Conservation (phyloP, 2,113 vertebrate species). For the Ardeotis arabs region DNA sequence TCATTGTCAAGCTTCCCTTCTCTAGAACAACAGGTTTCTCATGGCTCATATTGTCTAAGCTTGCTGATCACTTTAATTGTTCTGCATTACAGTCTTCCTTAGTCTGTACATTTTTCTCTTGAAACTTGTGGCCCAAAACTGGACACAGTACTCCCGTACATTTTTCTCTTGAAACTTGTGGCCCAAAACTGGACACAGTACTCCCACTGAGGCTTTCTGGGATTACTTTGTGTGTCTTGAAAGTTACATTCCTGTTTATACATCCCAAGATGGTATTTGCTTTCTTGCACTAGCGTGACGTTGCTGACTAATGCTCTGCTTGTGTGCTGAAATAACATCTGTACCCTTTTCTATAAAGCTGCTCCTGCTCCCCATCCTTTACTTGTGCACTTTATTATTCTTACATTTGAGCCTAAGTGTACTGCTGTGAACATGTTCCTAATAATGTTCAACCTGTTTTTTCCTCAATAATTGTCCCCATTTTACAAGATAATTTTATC, state of each 20-base stretch:
- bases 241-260: not conserved
- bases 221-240: not conserved
- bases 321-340: not conserved
- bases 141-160: not conserved
- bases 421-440: not conserved
- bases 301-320: not conserved
- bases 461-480: not conserved
- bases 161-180: not conserved
- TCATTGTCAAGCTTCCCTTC: not conserved
- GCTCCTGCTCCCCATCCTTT: not conserved
- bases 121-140: not conserved
- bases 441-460: not conserved
- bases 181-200: not conserved
- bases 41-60: not conserved
- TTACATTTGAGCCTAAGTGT: not conserved
- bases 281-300: not conserved
- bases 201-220: not conserved
- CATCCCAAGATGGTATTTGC: not conserved
- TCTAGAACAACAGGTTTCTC: not conserved
- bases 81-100: not conserved
- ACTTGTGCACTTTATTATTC: not conserved
- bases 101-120: not conserved
- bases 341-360: not conserved
- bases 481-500: not conserved
- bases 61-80: not conserved